These are phyloP conservation scores for Ibidorhyncha struthersii DNA, from an alignment of 2,113 vertebrate species.

Conservation along the genomic window DNA sequence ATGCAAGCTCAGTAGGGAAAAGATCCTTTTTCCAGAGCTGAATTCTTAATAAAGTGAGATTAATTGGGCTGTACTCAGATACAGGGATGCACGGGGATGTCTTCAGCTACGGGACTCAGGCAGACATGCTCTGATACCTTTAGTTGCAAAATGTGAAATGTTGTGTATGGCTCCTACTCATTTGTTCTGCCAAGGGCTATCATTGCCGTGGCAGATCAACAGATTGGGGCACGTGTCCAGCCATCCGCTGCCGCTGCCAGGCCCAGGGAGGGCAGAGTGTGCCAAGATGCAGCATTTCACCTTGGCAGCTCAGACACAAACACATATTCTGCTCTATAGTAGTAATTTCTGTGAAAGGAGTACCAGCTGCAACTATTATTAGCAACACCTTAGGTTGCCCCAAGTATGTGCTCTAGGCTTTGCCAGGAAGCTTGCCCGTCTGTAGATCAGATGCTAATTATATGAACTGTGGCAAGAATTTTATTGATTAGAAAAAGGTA, in stretches of 20 bases:
- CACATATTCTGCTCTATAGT: background rate
- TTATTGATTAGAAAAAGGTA: background rate
- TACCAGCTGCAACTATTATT: background rate
- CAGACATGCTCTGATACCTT: conserved; percentile 26
- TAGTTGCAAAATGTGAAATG: background rate
- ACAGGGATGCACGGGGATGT: background rate
- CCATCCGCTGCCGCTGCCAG: background rate
- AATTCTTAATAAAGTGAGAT: conserved; percentile 27
- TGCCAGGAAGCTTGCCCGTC: background rate
- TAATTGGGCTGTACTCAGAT: conserved; percentile 5
- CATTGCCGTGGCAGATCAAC: conserved; percentile 5
- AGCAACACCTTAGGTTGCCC: background rate
- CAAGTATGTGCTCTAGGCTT: background rate
- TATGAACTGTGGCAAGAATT: background rate
- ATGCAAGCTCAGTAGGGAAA: background rate
- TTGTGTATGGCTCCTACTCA: background rate
- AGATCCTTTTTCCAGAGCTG: background rate
- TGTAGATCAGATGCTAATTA: background rate
- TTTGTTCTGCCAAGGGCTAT: conserved; percentile 27
- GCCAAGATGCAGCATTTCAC: background rate
- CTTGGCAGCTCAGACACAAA: conserved; percentile 13
- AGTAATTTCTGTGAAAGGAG: background rate
- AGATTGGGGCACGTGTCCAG: background rate
- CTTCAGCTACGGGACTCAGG: background rate
- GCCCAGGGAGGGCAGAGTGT: background rate